A percentile compares a stretch with the other conserved stretches of the same genome.
Evolutionary conservation across 2,113 vertebrate genomes (phyloP).

Genomic region (Actinemys pallida): DNA sequence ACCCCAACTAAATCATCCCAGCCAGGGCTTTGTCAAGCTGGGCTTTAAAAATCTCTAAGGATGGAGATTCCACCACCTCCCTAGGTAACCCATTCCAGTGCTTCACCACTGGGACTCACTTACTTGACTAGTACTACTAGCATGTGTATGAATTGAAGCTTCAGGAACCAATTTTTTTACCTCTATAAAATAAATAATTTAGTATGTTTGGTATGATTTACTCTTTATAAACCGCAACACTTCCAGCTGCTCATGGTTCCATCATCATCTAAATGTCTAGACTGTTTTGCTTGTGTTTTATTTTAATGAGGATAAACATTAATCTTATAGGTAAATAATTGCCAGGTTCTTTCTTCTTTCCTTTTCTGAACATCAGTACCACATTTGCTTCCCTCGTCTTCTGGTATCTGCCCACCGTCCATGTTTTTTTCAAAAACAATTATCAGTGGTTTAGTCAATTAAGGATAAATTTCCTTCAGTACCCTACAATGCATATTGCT

Average conservation of each 20-base stretch:
- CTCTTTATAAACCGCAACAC: background rate
- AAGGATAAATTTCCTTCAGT: background rate
- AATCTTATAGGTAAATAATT: background rate
- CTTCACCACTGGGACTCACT: background rate
- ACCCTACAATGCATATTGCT: background rate
- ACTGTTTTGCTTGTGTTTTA: background rate
- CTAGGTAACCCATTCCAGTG: too few relatives aligned
- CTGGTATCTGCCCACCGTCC: background rate
- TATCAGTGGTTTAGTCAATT: background rate
- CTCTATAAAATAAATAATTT: background rate
- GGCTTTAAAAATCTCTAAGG: too few relatives aligned
- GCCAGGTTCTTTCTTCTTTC: background rate
- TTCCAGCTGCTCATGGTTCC: background rate
- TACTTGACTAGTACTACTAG: background rate
- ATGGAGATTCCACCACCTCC: too few relatives aligned
- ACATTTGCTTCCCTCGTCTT: background rate
- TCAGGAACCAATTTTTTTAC: background rate
- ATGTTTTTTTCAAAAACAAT: background rate
- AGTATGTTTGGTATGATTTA: background rate
- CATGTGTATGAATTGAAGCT: background rate
- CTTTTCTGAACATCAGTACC: background rate
- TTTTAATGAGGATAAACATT: background rate
- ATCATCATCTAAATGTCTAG: background rate
- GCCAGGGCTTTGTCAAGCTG: too few relatives aligned
- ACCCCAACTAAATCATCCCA: too few relatives aligned